phyloP scores from a whole-genome alignment of 2,797 vertebrate species.

The Takifugu ocellatus region DNA sequence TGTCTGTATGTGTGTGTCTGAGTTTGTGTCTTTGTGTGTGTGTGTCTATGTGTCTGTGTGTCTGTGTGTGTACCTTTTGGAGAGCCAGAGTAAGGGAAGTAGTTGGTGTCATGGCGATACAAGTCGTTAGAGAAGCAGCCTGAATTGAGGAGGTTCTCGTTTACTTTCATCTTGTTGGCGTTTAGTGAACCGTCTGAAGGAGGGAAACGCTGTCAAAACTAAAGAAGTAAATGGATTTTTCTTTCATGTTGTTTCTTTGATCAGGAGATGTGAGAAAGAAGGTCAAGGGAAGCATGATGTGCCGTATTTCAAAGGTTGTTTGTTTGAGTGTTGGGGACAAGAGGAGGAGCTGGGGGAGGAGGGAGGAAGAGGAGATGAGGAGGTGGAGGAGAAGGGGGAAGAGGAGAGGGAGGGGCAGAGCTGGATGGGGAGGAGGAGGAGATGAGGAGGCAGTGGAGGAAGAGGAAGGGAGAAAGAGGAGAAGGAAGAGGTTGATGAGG shows the following conservation, averaged over 20 bases:
- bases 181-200: conserved; percentile 40
- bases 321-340: conserved; percentile 4
- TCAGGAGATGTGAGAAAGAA: conserved; percentile 18
- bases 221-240: not conserved
- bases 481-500: conserved; percentile 32
- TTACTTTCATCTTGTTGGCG: conserved; percentile 88
- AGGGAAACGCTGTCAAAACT: not conserved
- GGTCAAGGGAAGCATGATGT: conserved; percentile 29
- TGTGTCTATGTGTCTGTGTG: not conserved
- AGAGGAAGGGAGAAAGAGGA: not conserved
- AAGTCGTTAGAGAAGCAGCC: conserved; percentile 84
- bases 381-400: conserved; percentile 10
- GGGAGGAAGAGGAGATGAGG: conserved; percentile 26
- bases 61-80: conserved; percentile 80
- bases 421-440: conserved; percentile 8
- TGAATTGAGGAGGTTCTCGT: conserved; percentile 86
- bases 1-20: not conserved
- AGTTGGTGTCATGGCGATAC: conserved; percentile 88
- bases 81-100: conserved; percentile 86
- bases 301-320: not conserved
- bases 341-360: conserved; percentile 18
- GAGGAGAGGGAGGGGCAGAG: no score
- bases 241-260: no score
- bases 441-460: conserved; percentile 4
- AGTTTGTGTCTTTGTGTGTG: not conserved